phyloP scores from a whole-genome alignment of 1,140 invertebrate genomes.

The Trichoplusia ni region DNA sequence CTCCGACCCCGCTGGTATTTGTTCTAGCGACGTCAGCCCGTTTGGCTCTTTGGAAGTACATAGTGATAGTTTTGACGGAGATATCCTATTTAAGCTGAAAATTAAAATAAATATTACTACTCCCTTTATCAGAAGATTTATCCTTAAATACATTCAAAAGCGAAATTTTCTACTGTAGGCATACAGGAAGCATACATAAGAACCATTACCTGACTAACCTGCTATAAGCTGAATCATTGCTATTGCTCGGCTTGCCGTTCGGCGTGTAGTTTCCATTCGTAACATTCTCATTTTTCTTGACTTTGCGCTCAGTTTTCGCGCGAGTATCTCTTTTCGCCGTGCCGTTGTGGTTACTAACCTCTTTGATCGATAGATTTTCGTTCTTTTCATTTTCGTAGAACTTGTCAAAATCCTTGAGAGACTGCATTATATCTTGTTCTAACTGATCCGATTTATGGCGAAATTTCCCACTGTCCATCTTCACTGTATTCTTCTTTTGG shows the following conservation, averaged over 20 bases:
- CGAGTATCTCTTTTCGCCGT: slow-evolving; percentile 59
- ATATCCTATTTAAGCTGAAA: slow-evolving; percentile 75
- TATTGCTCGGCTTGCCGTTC: slow-evolving; percentile 68
- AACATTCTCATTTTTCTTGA: slow-evolving; percentile 49
- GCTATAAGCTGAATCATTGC: slow-evolving; percentile 79
- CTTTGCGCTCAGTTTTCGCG: slow-evolving; percentile 58
- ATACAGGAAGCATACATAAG: neutral
- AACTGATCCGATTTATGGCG: slow-evolving; percentile 72
- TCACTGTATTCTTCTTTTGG: slow-evolving; percentile 65
- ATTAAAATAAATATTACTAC: neutral
- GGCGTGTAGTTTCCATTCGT: slow-evolving; percentile 68
- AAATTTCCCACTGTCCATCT: slow-evolving; percentile 56
- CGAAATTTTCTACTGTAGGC: neutral
- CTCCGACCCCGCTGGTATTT: slow-evolving; percentile 61
- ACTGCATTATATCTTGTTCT: slow-evolving; percentile 80
- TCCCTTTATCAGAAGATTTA: neutral
- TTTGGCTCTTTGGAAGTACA: slow-evolving; percentile 69
- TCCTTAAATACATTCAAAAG: neutral
- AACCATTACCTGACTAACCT: slow-evolving; percentile 80
- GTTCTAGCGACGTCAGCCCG: slow-evolving; percentile 53
- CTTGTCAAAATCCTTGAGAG: slow-evolving; percentile 79
- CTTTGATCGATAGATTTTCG: slow-evolving; percentile 56
- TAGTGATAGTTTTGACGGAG: slow-evolving; percentile 71
- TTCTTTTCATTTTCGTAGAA: slow-evolving; percentile 72
- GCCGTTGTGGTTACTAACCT: slow-evolving; percentile 48